These are phyloP conservation scores for Axinella damicornis DNA, from an alignment of 37 sponge, comb jelly and placozoan genomes.

Conservation along the genomic window DNA sequence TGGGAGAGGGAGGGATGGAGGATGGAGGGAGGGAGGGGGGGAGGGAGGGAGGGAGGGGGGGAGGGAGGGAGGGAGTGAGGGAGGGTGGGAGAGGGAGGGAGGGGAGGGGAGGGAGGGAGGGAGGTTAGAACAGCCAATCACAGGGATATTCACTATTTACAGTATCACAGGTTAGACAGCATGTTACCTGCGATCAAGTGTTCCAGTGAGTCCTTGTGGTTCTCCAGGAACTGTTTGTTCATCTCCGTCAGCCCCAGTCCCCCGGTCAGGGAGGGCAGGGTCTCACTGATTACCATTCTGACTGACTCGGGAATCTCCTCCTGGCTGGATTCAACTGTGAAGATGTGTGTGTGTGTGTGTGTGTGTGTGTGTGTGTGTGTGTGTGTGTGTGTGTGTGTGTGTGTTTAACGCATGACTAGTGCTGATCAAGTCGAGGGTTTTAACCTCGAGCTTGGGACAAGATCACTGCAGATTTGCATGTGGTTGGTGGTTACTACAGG, in stretches of 20 bases:
- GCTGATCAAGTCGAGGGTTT: background rate
- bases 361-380: background rate
- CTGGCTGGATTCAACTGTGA: slow-evolving; percentile 12
- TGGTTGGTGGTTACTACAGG: too few relatives aligned
- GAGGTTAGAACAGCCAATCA: too few relatives aligned
- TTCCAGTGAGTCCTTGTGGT: slow-evolving; percentile 64
- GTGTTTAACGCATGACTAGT: background rate
- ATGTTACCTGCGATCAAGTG: slow-evolving; percentile 78
- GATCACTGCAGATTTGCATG: too few relatives aligned
- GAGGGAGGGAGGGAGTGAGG: background rate
- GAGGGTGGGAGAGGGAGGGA: background rate
- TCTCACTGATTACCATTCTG: slow-evolving; percentile 49
- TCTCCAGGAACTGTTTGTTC: slow-evolving; percentile 68
- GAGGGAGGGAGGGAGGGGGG: background rate
- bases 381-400: too few relatives aligned
- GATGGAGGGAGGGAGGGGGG: background rate
- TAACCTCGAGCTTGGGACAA: background rate
- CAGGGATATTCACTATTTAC: too few relatives aligned
- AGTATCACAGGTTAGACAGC: too few relatives aligned
- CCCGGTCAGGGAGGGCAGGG: slow-evolving; percentile 49
- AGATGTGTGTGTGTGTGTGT: background rate
- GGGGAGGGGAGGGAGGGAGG: too few relatives aligned
- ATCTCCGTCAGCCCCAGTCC: slow-evolving; percentile 42
- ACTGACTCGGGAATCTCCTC: slow-evolving; percentile 39
- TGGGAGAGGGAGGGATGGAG: background rate